These are phyloP conservation scores for Heptranchias perlo DNA, from an alignment of 2,113 vertebrate species.

Conservation along the genomic window DNA sequence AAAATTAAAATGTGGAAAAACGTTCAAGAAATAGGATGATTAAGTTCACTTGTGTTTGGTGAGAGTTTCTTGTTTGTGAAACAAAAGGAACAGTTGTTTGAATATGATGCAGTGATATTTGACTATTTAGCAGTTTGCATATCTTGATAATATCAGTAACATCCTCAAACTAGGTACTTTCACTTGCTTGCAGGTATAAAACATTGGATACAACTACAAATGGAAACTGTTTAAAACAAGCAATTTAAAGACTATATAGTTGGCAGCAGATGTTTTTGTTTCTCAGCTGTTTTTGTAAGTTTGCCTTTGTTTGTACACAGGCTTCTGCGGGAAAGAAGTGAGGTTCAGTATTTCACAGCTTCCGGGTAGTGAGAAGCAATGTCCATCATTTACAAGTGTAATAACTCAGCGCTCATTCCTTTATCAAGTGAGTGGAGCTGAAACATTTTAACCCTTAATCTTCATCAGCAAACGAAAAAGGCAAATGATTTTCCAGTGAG, in stretches of 20 bases:
- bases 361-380: neutral
- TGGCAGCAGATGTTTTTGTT: neutral
- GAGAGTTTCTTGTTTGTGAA: neutral
- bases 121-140: neutral
- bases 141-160: neutral
- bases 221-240: conserved; percentile 9
- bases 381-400: neutral
- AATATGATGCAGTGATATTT: neutral
- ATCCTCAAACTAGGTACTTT: neutral
- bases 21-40: neutral
- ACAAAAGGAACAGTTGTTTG: neutral
- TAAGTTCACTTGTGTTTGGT: neutral
- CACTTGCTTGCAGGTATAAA: neutral
- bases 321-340: neutral
- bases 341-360: neutral
- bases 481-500: neutral
- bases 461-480: neutral
- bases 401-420: neutral
- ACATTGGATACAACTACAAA: neutral
- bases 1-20: neutral
- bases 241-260: neutral
- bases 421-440: neutral
- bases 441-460: neutral
- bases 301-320: neutral
- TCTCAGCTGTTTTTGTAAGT: neutral